These are phyloP conservation scores for Penaeus monodon DNA, from an alignment of 2,888 invertebrate genomes.

Conservation along the genomic window DNA sequence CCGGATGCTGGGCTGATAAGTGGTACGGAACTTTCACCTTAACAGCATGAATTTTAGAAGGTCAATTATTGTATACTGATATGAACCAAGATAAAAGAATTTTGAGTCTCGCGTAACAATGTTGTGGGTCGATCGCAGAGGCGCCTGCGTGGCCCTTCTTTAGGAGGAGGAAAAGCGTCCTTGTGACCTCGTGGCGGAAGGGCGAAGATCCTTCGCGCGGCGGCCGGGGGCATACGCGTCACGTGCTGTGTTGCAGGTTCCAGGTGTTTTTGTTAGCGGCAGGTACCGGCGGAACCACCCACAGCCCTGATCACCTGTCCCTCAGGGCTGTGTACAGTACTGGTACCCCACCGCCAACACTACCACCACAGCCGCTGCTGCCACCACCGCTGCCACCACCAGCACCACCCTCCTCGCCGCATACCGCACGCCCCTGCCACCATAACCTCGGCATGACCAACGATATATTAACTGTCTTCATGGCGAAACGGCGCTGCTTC, in stretches of 20 bases:
- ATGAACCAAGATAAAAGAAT: constrained; percentile 37
- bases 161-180: background rate
- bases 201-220: background rate
- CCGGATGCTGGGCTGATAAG: constrained; percentile 14
- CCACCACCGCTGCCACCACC: constrained; percentile 3
- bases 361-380: constrained; percentile 1
- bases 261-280: constrained; percentile 24
- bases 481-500: no score
- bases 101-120: constrained; percentile 28
- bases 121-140: constrained; percentile 6
- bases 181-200: background rate
- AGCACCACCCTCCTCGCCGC: background rate
- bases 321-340: constrained; percentile 16
- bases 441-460: background rate
- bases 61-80: constrained; percentile 51
- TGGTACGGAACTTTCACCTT: constrained; percentile 29
- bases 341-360: background rate
- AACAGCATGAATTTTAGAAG: constrained; percentile 39
- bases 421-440: constrained; percentile 9
- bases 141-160: background rate
- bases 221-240: background rate
- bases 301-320: constrained; percentile 12
- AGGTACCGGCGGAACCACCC: constrained; percentile 26
- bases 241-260: background rate
- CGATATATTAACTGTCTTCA: constrained; percentile 11